Evolutionary conservation across 2,113 vertebrate genomes (phyloP).

Genomic region (Agelaius tricolor): DNA sequence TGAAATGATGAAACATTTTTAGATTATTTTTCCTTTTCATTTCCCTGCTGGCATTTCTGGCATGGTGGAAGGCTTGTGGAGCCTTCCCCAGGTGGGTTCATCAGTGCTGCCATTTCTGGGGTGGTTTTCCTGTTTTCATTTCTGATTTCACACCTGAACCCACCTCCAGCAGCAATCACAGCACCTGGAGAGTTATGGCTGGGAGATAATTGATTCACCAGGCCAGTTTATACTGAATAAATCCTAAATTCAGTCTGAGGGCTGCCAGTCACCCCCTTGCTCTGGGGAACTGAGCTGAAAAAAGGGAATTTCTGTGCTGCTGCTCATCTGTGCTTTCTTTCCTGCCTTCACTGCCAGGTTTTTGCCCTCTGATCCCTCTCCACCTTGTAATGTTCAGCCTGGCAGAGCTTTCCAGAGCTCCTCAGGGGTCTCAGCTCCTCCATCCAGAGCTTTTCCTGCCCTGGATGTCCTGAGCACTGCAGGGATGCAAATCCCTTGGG

Average conservation of each 20-base stretch:
- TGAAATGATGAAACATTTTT: not conserved
- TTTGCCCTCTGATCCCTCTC: not conserved
- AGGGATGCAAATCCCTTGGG: not conserved
- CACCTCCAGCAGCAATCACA: not conserved
- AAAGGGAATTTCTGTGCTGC: not conserved
- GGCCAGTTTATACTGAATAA: not conserved
- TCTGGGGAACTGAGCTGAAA: not conserved
- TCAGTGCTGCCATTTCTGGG: not conserved
- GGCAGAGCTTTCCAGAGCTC: not conserved
- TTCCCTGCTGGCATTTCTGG: not conserved
- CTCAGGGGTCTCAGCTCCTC: not conserved
- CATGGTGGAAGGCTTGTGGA: not conserved
- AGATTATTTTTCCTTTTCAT: not conserved
- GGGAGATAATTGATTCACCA: not conserved
- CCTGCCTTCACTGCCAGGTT: not conserved
- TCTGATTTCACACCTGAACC: not conserved
- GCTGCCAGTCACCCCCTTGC: not conserved
- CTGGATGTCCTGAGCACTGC: not conserved
- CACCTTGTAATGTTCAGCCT: not conserved
- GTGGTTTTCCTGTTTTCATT: not conserved
- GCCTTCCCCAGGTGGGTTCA: not conserved
- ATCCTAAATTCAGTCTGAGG: not conserved
- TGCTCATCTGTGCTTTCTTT: not conserved
- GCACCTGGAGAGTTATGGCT: not conserved
- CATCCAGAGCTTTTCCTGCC: not conserved